Conservation (phyloP, 92 coral and sea anemone species). For the Palythoa grandis region DNA sequence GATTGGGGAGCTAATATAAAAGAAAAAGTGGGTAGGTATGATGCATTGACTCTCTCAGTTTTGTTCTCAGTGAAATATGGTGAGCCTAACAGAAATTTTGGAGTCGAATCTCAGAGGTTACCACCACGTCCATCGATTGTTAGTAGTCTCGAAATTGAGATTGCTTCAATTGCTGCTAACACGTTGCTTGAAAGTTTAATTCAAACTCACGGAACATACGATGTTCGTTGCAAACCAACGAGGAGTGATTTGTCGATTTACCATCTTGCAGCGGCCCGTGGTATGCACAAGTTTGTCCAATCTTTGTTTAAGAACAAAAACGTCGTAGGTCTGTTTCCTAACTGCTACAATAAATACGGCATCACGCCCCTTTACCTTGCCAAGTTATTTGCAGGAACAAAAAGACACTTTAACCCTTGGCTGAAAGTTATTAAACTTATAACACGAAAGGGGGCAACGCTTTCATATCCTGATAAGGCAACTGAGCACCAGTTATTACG, state of each 20-base stretch:
- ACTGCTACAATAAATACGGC: constrained; percentile 66
- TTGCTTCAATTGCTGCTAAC: constrained; percentile 42
- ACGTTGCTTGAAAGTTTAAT: neutral
- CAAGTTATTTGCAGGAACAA: constrained; percentile 38
- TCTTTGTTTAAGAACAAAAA: constrained; percentile 38
- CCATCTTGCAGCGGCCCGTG: constrained; percentile 75
- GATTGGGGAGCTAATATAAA: constrained; percentile 37
- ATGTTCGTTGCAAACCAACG: constrained; percentile 16
- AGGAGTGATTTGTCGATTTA: constrained; percentile 51
- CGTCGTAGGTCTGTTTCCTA: constrained; percentile 34
- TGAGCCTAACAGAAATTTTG: neutral
- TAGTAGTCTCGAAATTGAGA: constrained; percentile 47
- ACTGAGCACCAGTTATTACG: constrained; percentile 42
- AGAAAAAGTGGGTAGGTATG: constrained; percentile 15
- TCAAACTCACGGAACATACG: neutral
- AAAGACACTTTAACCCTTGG: constrained; percentile 40
- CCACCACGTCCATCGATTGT: constrained; percentile 12
- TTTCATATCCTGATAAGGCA: constrained; percentile 45
- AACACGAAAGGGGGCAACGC: constrained; percentile 4
- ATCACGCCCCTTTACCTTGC: constrained; percentile 75
- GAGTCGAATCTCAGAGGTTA: neutral
- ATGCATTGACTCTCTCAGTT: constrained; percentile 40
- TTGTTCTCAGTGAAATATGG: constrained; percentile 29
- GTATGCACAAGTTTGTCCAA: constrained; percentile 48
- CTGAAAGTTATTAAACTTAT: constrained; percentile 45